These are phyloP conservation scores for Sycophaga agraensis DNA, from an alignment of 1,140 invertebrate genomes.

Conservation along the genomic window DNA sequence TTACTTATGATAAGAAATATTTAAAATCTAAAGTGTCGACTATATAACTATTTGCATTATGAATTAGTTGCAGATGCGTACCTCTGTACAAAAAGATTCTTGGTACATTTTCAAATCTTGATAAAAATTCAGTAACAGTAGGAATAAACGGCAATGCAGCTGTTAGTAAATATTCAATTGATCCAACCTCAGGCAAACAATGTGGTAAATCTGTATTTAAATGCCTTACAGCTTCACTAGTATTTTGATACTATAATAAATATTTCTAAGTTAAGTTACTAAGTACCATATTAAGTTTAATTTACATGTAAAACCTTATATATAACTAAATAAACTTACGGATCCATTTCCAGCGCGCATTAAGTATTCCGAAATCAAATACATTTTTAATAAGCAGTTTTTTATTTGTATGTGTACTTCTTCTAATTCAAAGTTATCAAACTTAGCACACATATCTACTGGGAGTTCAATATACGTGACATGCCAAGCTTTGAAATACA, in stretches of 20 bases:
- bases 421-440: conserved; percentile 21
- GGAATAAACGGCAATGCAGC: conserved; percentile 22
- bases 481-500: conserved; percentile 37
- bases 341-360: not conserved
- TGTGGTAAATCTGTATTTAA: conserved; percentile 15
- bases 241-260: conserved; percentile 2
- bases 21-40: too few relatives aligned
- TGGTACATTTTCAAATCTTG: conserved; percentile 26
- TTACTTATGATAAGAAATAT: too few relatives aligned
- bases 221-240: conserved; percentile 14
- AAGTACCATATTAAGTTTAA: too few relatives aligned
- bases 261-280: not conserved
- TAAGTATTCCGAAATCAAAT: conserved; percentile 35
- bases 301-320: too few relatives aligned
- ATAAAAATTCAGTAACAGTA: conserved; percentile 30
- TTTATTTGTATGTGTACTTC: conserved; percentile 35
- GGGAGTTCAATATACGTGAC: conserved; percentile 25
- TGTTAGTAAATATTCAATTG: conserved; percentile 38
- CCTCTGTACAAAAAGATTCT: conserved; percentile 36
- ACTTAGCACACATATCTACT: conserved; percentile 31
- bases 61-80: conserved; percentile 17
- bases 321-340: conserved; percentile 31
- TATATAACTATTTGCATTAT: too few relatives aligned
- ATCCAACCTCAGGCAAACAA: conserved; percentile 35
- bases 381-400: conserved; percentile 39